Base-by-base conservation (phyloP, 2,113 vertebrate species). In the Phrynosoma platyrhinos region DNA sequence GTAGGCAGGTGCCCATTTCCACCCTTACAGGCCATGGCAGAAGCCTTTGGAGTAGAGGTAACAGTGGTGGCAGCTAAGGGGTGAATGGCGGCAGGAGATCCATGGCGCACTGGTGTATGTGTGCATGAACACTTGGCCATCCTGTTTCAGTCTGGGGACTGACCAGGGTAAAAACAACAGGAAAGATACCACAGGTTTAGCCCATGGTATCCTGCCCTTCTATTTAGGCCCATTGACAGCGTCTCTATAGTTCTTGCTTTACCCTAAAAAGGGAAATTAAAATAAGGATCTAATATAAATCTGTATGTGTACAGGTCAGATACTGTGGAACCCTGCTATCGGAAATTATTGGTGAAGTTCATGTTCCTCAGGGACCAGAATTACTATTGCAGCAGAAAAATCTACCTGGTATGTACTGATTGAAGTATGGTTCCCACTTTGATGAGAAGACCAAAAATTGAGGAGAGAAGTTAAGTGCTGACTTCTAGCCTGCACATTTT, bases 301-400 rank as follows among this genome's bases (percentile, higher is more conserved):
- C 55, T 92, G 2, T 88, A 90, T 91, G 2, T 75, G 74, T 79
- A 12, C 93, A 98, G 98, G 96, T 98, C 93, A 97, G 89, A 0
- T 98, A 98, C 89, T 88, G 86, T 91, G 96, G 97, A 66, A 97
- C 92, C 71, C 92, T 96, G 68, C 93, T 98, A 91, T 96, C 96
- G 87, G 91, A 93, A 84, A 96, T 97, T 79, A 9, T 92, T 83
- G 80, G 81, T 84, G 85, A 90, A 80, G 32, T 2, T 4, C 52
- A 92, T 80, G 0, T 62, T 83, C 83, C 90, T 86, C 83, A 78
- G 80, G 91, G 94, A 74, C 21, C 78, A 42, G 82, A 91, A 30
- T 16, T 90, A n/a, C 47, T 79, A 25, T 27, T 80, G 72, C 92
- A 94, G 23, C 88, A 93, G 27, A 55, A 71, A 81, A 89, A 90